phyloP scores from a whole-genome alignment of 2,797 vertebrate species.

The Cuculus canorus region DNA sequence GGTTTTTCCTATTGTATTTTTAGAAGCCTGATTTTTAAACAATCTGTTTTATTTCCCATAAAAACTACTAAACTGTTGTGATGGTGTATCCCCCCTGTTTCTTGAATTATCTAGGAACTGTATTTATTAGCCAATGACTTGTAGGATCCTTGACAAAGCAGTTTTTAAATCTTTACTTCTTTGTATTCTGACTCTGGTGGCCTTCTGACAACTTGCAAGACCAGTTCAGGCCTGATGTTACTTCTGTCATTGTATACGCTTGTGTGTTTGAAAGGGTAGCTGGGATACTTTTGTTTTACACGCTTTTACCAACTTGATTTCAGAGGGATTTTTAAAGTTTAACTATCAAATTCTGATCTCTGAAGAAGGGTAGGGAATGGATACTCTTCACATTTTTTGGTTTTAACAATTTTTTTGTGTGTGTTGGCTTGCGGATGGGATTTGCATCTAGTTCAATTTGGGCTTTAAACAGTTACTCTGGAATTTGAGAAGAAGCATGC shows the following conservation, averaged over 20 bases:
- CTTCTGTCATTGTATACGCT: neutral
- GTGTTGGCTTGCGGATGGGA: neutral
- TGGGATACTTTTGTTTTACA: neutral
- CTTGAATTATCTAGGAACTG: neutral
- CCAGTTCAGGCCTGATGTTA: neutral
- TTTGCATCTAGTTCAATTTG: neutral
- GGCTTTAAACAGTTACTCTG: neutral
- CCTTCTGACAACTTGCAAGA: neutral
- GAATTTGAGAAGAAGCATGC: neutral
- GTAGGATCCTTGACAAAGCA: neutral
- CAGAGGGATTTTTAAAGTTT: neutral
- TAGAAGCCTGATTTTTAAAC: neutral
- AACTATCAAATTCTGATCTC: neutral
- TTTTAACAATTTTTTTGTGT: neutral
- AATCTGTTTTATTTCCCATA: neutral
- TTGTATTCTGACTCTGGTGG: neutral
- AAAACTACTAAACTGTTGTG: neutral
- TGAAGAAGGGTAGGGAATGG: neutral
- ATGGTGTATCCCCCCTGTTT: neutral
- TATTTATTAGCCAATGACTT: neutral
- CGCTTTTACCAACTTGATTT: neutral
- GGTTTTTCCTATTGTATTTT: neutral
- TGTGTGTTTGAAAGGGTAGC: neutral
- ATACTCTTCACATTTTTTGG: neutral
- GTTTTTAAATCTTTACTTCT: neutral